These are phyloP conservation scores for Aptenodytes patagonicus DNA, from an alignment of 2,113 vertebrate genomes.

Conservation along the genomic window DNA sequence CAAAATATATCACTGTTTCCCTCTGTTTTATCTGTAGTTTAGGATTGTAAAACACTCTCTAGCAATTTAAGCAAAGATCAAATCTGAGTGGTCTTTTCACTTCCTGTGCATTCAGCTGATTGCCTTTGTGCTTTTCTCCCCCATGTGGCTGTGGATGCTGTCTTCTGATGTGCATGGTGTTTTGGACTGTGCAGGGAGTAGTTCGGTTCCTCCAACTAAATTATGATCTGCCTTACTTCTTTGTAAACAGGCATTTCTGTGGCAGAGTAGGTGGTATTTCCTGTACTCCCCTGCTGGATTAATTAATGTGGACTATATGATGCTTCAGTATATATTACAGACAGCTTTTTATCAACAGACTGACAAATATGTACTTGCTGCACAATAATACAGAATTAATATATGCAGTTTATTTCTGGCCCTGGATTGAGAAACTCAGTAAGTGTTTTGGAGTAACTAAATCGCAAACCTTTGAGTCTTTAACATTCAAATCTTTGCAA, in stretches of 20 bases:
- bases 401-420: neutral
- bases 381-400: neutral
- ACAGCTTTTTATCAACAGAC: neutral
- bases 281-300: neutral
- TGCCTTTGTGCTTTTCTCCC: neutral
- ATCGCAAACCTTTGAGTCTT: neutral
- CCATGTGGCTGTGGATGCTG: neutral
- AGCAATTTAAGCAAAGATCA: neutral
- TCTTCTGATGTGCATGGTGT: neutral
- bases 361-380: neutral
- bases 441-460: neutral
- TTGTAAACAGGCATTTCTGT: neutral
- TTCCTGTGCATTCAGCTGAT: neutral
- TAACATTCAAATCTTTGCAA: neutral
- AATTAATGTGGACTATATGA: neutral
- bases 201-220: neutral
- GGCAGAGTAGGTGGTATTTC: neutral
- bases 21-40: too few relatives aligned
- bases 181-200: neutral
- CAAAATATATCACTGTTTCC: neutral
- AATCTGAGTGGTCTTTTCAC: neutral
- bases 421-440: neutral
- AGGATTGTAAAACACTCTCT: neutral
- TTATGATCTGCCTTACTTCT: neutral
- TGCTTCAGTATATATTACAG: accelerated